Conservation (phyloP, 2,888 invertebrate species). For the Hypolimnas misippus region DNA sequence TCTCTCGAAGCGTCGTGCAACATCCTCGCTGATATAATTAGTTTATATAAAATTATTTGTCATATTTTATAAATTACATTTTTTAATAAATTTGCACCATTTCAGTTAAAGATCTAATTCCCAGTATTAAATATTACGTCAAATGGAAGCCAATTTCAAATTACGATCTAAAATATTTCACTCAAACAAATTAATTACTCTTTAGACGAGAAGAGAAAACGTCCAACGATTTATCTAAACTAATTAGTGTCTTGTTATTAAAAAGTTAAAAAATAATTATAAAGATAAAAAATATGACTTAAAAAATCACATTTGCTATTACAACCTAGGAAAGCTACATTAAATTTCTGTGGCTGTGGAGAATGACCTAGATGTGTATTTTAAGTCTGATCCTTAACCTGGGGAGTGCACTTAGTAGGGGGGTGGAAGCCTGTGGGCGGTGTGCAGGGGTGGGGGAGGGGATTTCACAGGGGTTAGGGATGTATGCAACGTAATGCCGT, state of each 20-base stretch:
- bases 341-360: constrained; percentile 11
- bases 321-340: neutral
- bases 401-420: constrained; percentile 37
- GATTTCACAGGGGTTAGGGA: constrained; percentile 18
- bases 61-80: neutral
- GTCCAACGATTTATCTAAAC: constrained; percentile 1
- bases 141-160: neutral
- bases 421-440: constrained; percentile 19
- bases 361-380: constrained; percentile 36
- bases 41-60: neutral
- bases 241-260: constrained; percentile 6
- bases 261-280: neutral
- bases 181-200: neutral
- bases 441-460: constrained; percentile 16
- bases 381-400: constrained; percentile 40
- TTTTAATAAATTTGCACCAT: neutral
- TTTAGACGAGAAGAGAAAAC: neutral
- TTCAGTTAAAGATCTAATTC: too few species aligned
- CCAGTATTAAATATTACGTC: too few species aligned
- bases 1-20: constrained; percentile 1
- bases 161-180: neutral
- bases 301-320: neutral
- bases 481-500: constrained; percentile 17
- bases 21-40: neutral
- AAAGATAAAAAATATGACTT: too few species aligned